phyloP scores from a whole-genome alignment of 1,140 invertebrate genomes.

The Liolophura sinensis region DNA sequence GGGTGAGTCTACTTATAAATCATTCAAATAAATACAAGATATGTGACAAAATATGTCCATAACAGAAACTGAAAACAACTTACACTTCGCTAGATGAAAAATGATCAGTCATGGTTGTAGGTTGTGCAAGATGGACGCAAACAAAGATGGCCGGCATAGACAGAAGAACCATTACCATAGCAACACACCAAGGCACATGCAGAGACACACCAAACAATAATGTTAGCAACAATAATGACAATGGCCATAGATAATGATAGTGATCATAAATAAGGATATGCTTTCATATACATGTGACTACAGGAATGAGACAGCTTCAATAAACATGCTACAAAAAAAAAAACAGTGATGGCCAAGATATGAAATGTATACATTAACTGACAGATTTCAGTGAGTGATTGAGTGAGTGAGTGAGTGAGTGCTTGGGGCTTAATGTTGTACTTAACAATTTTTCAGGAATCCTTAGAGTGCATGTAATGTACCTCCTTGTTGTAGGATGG shows the following conservation, averaged over 20 bases:
- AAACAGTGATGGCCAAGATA: neutral
- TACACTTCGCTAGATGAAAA: neutral
- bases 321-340: neutral
- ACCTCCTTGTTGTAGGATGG: too few relatives aligned
- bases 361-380: neutral
- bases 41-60: neutral
- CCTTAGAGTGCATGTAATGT: too few relatives aligned
- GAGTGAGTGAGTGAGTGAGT: too few relatives aligned
- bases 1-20: neutral
- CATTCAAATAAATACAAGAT: neutral
- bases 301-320: too few relatives aligned
- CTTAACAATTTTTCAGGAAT: too few relatives aligned
- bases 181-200: neutral
- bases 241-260: too few relatives aligned
- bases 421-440: too few relatives aligned
- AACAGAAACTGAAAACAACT: neutral
- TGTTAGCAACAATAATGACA: neutral
- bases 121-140: neutral
- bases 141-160: neutral
- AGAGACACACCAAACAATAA: conserved; percentile 2
- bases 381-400: too few relatives aligned
- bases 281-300: too few relatives aligned
- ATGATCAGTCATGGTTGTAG: neutral
- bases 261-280: neutral
- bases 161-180: too few relatives aligned